These are phyloP conservation scores for Poicephalus gulielmi DNA, from an alignment of 2,113 vertebrate genomes.

Conservation along the genomic window DNA sequence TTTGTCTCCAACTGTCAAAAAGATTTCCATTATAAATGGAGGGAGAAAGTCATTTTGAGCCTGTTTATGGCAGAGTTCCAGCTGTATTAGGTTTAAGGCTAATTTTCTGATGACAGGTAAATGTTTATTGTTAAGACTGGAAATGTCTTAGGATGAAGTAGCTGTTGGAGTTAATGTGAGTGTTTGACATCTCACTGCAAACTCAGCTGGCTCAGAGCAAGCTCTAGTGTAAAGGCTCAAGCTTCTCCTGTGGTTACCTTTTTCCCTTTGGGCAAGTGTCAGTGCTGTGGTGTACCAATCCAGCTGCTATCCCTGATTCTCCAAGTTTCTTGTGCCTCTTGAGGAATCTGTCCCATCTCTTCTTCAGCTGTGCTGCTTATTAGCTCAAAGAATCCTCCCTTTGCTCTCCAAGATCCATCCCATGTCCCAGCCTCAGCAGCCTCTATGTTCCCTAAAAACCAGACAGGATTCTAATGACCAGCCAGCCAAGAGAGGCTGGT, in stretches of 20 bases:
- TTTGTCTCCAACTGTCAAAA: neutral
- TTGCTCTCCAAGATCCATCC: neutral
- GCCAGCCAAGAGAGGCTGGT: neutral
- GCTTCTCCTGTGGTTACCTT: neutral
- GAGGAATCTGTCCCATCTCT: neutral
- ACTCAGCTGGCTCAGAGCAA: neutral
- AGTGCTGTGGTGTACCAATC: neutral
- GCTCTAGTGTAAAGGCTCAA: neutral
- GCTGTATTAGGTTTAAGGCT: neutral
- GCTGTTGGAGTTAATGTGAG: neutral
- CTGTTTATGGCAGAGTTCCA: neutral
- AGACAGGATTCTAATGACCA: neutral
- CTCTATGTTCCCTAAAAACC: neutral
- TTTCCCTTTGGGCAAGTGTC: neutral
- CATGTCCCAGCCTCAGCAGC: neutral
- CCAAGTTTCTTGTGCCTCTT: neutral
- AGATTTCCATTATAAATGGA: neutral
- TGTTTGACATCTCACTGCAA: neutral
- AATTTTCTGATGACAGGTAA: neutral
- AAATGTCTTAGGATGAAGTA: neutral
- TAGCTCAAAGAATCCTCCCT: neutral
- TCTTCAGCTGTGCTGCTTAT: neutral
- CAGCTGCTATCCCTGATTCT: neutral
- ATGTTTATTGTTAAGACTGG: neutral
- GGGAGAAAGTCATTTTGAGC: neutral